Conservation (phyloP, 35 echinoderm and acorn worm genomes). For the Apostichopus californicus region DNA sequence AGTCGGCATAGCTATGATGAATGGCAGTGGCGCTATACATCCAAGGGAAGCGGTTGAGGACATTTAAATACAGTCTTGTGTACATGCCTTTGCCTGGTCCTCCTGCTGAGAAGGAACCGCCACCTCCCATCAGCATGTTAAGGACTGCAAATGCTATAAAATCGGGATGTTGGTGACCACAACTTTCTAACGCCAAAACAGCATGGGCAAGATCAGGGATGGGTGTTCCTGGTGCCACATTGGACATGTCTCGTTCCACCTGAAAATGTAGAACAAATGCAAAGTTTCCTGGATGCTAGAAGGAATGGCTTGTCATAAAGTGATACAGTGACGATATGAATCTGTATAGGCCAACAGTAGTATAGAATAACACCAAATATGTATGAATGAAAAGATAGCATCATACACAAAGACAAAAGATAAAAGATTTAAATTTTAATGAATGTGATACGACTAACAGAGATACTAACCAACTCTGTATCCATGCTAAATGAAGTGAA, state of each 20-base stretch:
- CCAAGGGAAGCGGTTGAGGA: slow-evolving; percentile 88
- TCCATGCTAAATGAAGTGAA: too few species aligned
- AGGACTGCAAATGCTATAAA: slow-evolving; percentile 96
- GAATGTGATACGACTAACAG: too few species aligned
- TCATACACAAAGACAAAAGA: too few species aligned
- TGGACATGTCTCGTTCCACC: slow-evolving; percentile 89
- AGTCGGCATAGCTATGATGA: slow-evolving; percentile 93
- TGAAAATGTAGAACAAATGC: neutral
- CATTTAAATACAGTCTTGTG: slow-evolving; percentile 90
- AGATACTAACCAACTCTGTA: too few species aligned
- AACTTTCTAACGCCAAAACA: slow-evolving; percentile 87
- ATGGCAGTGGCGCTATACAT: slow-evolving; percentile 91
- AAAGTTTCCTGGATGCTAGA: neutral
- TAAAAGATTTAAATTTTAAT: too few species aligned
- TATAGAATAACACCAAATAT: too few species aligned
- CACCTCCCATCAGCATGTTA: slow-evolving; percentile 97
- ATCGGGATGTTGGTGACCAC: slow-evolving; percentile 87
- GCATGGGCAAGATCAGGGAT: slow-evolving; percentile 93
- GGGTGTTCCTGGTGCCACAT: slow-evolving; percentile 96
- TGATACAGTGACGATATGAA: too few species aligned
- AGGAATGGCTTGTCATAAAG: neutral
- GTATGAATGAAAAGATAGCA: too few species aligned
- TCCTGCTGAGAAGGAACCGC: slow-evolving; percentile 92
- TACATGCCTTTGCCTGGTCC: slow-evolving; percentile 98
- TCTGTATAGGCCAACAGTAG: too few species aligned